Percentiles rank a stretch among this genome's conserved stretches.
Conservation (phyloP, 2,113 vertebrate genomes). For the Protobothrops mucrosquamatus region DNA sequence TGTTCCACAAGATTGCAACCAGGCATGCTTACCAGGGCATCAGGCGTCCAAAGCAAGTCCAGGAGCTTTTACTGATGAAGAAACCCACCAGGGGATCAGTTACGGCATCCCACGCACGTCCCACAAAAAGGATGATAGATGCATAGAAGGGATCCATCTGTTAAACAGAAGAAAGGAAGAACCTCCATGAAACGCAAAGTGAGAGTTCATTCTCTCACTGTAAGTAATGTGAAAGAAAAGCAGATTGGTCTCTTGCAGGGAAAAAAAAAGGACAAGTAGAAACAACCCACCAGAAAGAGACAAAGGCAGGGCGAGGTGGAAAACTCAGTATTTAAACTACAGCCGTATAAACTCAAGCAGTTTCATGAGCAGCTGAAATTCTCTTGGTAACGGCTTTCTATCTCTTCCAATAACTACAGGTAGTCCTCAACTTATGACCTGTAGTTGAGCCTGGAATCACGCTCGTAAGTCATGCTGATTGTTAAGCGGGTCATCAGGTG, state of each 20-base stretch:
- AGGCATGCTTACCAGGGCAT: constrained; percentile 87
- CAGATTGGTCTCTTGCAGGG: background rate
- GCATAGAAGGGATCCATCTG: constrained; percentile 85
- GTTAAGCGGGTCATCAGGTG: background rate
- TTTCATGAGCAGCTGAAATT: background rate
- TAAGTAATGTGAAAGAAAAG: background rate
- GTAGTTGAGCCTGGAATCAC: background rate
- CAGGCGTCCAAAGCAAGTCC: constrained; percentile 84
- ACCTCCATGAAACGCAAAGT: background rate
- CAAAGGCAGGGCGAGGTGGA: background rate
- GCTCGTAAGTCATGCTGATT: background rate
- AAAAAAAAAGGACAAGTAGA: background rate
- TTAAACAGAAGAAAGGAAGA: background rate
- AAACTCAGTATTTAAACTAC: background rate
- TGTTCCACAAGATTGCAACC: background rate
- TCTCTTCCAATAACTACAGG: background rate
- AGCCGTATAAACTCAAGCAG: background rate
- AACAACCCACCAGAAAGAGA: background rate
- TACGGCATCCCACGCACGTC: constrained; percentile 90
- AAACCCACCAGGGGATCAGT: constrained; percentile 93
- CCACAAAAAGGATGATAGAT: constrained; percentile 91
- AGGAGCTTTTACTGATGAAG: constrained; percentile 85
- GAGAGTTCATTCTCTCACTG: background rate
- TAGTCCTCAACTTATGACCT: background rate
- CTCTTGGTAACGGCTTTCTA: background rate